Conservation (phyloP, 2,888 invertebrate genomes). For the Dorcus hopei region DNA sequence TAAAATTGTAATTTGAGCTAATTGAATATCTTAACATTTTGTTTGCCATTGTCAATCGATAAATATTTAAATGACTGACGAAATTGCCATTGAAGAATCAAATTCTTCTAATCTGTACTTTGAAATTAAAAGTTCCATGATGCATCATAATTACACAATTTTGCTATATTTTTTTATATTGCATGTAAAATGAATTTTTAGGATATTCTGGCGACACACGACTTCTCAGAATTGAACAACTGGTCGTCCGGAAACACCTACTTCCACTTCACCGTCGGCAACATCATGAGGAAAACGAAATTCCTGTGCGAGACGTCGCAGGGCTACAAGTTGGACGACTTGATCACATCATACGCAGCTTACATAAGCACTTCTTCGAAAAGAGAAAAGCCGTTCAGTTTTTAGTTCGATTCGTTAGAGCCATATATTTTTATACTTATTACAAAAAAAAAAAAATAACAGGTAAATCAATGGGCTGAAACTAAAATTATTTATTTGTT, state of each 20-base stretch:
- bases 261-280: slow-evolving; percentile 94
- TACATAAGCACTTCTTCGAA: slow-evolving; percentile 46
- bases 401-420: neutral
- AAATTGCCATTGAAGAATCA: too few species aligned
- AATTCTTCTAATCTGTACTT: too few species aligned
- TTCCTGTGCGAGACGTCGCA: slow-evolving; percentile 85
- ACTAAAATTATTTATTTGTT: too few species aligned
- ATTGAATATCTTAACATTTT: too few species aligned
- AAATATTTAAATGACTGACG: too few species aligned
- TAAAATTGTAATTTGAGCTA: neutral
- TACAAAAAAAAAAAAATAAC: too few species aligned
- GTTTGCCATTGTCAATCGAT: too few species aligned
- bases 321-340: slow-evolving; percentile 96
- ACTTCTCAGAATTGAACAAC: slow-evolving; percentile 85
- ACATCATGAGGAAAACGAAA: slow-evolving; percentile 85
- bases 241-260: slow-evolving; percentile 96
- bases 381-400: slow-evolving; percentile 13
- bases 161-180: too few species aligned
- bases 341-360: slow-evolving; percentile 85
- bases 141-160: too few species aligned
- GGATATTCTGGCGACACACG: slow-evolving; percentile 80
- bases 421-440: too few species aligned
- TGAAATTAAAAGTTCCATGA: too few species aligned
- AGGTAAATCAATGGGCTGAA: too few species aligned
- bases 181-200: slow-evolving; percentile 43